phyloP scores from a whole-genome alignment of 2,888 invertebrate species.

The Eupithecia vulgata region DNA sequence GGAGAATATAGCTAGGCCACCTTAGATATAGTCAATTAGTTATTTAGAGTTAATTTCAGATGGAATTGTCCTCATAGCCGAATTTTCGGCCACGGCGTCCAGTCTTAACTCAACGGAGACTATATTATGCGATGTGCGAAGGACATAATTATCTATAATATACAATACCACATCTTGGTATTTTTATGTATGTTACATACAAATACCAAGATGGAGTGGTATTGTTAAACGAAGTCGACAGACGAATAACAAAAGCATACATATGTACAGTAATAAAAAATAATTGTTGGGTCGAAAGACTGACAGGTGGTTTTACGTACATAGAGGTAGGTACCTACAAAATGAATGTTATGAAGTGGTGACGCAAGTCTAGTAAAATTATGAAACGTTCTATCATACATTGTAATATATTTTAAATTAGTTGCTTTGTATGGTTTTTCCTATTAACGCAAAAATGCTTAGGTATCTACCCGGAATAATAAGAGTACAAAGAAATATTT shows the following conservation, averaged over 20 bases:
- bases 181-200: too few species aligned
- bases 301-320: slow-evolving; percentile 6
- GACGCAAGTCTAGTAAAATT: background rate
- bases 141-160: background rate
- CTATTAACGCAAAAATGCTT: background rate
- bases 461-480: too few species aligned
- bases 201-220: too few species aligned
- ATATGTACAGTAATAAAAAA: background rate
- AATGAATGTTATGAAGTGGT: background rate
- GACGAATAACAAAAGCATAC: background rate
- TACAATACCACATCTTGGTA: too few species aligned
- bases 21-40: too few species aligned
- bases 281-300: slow-evolving; percentile 2
- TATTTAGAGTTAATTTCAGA: too few species aligned
- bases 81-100: too few species aligned
- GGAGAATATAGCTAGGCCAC: too few species aligned
- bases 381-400: background rate
- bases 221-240: background rate
- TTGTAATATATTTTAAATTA: background rate
- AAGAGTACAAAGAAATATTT: too few species aligned
- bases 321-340: background rate
- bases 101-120: too few species aligned
- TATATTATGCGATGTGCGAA: too few species aligned
- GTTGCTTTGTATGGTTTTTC: background rate
- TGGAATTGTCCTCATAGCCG: too few species aligned